Conservation (phyloP, 2,797 vertebrate species). For the Arnoldichthys spilopterus region DNA sequence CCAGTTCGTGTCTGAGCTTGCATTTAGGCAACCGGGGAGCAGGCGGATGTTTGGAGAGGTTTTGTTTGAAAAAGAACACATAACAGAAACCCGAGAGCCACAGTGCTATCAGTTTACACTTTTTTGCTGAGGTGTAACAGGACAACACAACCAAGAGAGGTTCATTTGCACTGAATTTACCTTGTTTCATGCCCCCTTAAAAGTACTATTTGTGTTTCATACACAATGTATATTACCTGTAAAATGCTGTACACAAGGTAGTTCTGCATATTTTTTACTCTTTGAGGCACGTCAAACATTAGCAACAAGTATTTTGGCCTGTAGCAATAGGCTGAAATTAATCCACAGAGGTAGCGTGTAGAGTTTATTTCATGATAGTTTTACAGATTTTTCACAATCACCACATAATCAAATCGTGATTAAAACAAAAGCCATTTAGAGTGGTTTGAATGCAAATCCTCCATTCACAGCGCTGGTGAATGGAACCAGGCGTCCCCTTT, state of each 20-base stretch:
- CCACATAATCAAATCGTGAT: no score
- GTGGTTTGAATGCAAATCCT: no score
- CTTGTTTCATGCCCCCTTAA: not conserved
- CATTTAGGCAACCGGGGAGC: not conserved
- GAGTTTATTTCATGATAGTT: no score
- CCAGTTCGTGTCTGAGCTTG: not conserved
- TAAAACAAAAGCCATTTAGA: no score
- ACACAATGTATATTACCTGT: not conserved
- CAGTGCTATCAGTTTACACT: not conserved
- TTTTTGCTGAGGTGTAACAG: not conserved
- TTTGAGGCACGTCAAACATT: not conserved
- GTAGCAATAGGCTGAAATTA: not conserved
- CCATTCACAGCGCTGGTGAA: no score
- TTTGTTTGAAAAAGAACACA: slow-evolving; percentile 8
- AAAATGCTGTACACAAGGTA: not conserved
- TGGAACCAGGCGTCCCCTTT: no score
- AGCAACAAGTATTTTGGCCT: not conserved
- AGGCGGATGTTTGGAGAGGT: not conserved
- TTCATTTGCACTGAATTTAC: not conserved
- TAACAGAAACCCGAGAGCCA: not conserved
- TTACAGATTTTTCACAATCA: no score
- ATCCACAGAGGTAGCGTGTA: no score
- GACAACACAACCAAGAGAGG: not conserved
- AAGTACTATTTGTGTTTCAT: not conserved
- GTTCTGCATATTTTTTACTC: no score